These are phyloP conservation scores for Psettodes erumei DNA, from an alignment of 2,113 vertebrate species.

Conservation along the genomic window DNA sequence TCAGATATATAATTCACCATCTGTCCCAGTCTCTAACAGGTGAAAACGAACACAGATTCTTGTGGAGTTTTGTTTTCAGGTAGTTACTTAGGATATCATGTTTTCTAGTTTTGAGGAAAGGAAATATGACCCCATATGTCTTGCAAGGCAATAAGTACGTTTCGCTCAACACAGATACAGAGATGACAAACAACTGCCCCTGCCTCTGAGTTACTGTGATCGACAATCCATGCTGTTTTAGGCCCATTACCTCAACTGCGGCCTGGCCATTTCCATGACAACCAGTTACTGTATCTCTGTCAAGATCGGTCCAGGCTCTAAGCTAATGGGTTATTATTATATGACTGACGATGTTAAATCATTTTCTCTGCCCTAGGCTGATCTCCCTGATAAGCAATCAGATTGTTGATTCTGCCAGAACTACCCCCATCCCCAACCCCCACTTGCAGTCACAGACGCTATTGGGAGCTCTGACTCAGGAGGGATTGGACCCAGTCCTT, in stretches of 20 bases:
- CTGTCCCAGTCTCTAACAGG: conserved; percentile 12
- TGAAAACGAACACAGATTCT: not conserved
- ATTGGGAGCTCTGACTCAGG: conserved; percentile 13
- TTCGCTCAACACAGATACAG: conserved; percentile 25
- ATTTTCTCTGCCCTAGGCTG: conserved; percentile 60
- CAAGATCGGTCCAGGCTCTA: conserved; percentile 54
- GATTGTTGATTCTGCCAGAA: conserved; percentile 36
- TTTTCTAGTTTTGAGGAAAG: not conserved
- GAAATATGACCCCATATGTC: conserved; percentile 11
- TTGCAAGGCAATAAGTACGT: not conserved
- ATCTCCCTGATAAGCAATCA: conserved; percentile 40
- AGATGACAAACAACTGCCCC: conserved; percentile 22
- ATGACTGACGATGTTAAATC: conserved; percentile 56
- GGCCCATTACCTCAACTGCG: conserved; percentile 52
- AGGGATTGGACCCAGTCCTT: conserved; percentile 1
- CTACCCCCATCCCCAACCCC: not conserved
- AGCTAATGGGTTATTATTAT: conserved; percentile 69
- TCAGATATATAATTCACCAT: conserved; percentile 37
- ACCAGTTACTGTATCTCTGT: conserved; percentile 68
- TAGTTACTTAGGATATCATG: conserved; percentile 1
- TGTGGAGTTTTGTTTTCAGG: conserved; percentile 2
- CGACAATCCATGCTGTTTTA: conserved; percentile 57
- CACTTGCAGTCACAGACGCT: not conserved
- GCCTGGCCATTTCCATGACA: conserved; percentile 73
- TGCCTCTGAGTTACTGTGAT: conserved; percentile 39